phyloP scores from a whole-genome alignment of 2,888 invertebrate species.

The Brachyopa scutellaris region DNA sequence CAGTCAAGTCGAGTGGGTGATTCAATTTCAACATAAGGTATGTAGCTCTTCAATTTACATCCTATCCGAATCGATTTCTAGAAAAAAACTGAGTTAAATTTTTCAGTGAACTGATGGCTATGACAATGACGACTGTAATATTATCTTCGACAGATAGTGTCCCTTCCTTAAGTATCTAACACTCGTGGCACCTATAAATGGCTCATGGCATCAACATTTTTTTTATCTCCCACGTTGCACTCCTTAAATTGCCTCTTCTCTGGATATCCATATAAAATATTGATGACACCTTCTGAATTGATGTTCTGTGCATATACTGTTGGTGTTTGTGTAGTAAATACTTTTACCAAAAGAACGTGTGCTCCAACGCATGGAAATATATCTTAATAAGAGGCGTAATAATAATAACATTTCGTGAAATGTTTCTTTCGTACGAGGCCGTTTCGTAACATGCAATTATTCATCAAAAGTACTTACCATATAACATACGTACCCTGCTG shows the following conservation, averaged over 20 bases:
- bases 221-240: background rate
- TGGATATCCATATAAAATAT: slow-evolving; percentile 9
- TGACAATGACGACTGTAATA: slow-evolving; percentile 9
- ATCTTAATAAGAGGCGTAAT: slow-evolving; percentile 43
- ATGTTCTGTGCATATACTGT: background rate
- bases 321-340: background rate
- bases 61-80: slow-evolving; percentile 18
- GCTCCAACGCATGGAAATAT: background rate
- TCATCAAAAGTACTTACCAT: no score
- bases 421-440: slow-evolving; percentile 1
- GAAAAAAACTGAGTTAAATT: no score
- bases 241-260: slow-evolving; percentile 22
- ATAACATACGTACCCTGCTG: no score
- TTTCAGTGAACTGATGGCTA: no score
- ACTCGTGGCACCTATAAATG: slow-evolving; percentile 20
- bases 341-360: slow-evolving; percentile 10
- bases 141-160: background rate
- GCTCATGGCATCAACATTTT: background rate
- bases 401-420: slow-evolving; percentile 22
- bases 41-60: slow-evolving; percentile 28
- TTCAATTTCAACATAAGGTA: background rate
- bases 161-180: background rate
- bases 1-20: slow-evolving; percentile 10
- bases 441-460: slow-evolving; percentile 29
- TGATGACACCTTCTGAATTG: slow-evolving; percentile 6